phyloP scores from a whole-genome alignment of 2,888 invertebrate genomes.

The Blera fallax region DNA sequence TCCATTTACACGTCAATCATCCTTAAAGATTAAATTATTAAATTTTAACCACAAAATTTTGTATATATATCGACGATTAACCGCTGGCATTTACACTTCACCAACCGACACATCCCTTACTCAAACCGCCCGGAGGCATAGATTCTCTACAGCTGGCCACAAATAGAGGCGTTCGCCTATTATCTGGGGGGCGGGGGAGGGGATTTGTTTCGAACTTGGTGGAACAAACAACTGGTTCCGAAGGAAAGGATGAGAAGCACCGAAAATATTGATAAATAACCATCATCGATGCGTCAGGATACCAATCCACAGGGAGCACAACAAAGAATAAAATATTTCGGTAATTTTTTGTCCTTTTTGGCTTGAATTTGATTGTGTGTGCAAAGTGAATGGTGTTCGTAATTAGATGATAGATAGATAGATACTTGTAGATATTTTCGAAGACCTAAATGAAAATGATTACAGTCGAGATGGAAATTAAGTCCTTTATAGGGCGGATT shows the following conservation, averaged over 20 bases:
- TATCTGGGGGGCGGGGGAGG: background rate
- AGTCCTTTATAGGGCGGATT: background rate
- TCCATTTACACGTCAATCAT: background rate
- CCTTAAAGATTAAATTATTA: conserved; percentile 27
- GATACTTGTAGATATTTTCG: background rate
- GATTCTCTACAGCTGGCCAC: background rate
- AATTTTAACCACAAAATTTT: conserved; percentile 25
- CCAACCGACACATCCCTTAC: background rate
- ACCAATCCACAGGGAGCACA: background rate
- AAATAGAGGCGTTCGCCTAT: background rate
- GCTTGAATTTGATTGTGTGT: background rate
- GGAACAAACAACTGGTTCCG: background rate
- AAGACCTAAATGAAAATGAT: background rate
- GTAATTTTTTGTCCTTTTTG: background rate
- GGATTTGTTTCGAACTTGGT: background rate
- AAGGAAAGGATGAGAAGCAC: background rate
- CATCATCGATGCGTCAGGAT: conserved; percentile 3
- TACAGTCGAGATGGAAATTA: background rate
- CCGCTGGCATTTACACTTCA: conserved; percentile 22
- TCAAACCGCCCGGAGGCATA: background rate
- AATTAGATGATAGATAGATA: conserved; percentile 1
- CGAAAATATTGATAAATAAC: conserved; percentile 11
- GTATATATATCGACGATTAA: background rate
- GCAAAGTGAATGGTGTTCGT: background rate
- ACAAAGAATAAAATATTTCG: background rate